Evolutionary conservation across 2,113 vertebrate species (phyloP).

Genomic region (Oryzias celebensis): DNA sequence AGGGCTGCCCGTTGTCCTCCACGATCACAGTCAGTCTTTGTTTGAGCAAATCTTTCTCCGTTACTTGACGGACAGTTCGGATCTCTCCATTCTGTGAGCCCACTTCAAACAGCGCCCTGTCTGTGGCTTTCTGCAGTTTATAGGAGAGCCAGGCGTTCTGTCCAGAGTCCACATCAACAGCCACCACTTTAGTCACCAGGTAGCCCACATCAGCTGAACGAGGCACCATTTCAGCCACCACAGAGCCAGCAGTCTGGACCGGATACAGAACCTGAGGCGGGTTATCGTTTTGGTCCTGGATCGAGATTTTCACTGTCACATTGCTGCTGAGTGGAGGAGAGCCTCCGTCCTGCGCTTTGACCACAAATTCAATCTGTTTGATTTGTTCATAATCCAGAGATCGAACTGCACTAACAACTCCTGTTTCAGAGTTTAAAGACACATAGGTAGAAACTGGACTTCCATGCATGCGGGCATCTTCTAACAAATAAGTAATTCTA

Average conservation of each 20-base stretch:
- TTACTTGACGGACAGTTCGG: neutral
- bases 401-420: conserved; percentile 12
- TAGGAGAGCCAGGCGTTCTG: conserved; percentile 2
- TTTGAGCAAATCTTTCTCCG: neutral
- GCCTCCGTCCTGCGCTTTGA: conserved; percentile 50
- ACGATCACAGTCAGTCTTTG: neutral
- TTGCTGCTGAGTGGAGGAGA: conserved; percentile 32
- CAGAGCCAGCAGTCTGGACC: neutral
- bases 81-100: neutral
- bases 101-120: conserved; percentile 2
- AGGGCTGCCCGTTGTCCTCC: neutral
- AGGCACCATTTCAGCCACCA: neutral
- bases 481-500: conserved; percentile 37
- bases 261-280: neutral
- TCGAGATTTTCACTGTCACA: neutral
- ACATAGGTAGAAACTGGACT: conserved; percentile 31
- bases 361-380: conserved; percentile 7
- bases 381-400: conserved; percentile 54
- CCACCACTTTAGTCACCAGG: conserved; percentile 1
- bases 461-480: neutral
- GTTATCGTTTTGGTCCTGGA: neutral
- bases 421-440: conserved; percentile 46
- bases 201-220: neutral
- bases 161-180: conserved; percentile 1
- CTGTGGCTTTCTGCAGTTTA: neutral